These are phyloP conservation scores for Amblyornis subalaris DNA, from an alignment of 2,113 vertebrate species.

Conservation along the genomic window DNA sequence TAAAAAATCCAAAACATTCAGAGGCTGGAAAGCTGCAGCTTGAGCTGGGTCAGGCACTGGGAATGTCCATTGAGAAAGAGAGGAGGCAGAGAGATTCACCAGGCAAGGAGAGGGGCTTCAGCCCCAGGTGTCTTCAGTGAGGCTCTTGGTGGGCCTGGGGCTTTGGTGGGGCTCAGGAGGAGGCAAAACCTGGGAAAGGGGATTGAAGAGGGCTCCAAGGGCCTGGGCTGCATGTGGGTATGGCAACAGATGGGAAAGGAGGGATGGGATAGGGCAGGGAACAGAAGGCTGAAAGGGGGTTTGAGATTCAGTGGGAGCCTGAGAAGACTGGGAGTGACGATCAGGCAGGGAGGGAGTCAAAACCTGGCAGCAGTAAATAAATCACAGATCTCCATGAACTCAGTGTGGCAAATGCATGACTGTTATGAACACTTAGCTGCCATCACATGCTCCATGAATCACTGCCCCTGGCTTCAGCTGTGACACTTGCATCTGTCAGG, in stretches of 20 bases:
- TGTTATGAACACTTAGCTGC: not conserved
- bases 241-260: not conserved
- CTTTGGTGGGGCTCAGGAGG: not conserved
- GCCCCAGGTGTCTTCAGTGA: not conserved
- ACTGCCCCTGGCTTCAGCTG: not conserved
- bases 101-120: not conserved
- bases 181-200: not conserved
- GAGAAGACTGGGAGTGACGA: not conserved
- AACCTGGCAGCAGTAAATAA: not conserved
- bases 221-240: accelerated
- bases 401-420: not conserved
- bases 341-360: not conserved
- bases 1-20: not conserved
- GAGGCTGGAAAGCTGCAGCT: not conserved
- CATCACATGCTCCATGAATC: not conserved
- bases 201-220: not conserved
- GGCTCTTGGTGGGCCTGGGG: not conserved
- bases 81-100: not conserved
- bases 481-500: not conserved
- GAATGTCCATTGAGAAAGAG: accelerated
- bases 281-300: not conserved
- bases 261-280: not conserved
- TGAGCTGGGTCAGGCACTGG: accelerated
- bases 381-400: not conserved
- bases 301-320: not conserved